Base-by-base conservation (phyloP, 2,888 invertebrate species). In the Prenolepis imparis region DNA sequence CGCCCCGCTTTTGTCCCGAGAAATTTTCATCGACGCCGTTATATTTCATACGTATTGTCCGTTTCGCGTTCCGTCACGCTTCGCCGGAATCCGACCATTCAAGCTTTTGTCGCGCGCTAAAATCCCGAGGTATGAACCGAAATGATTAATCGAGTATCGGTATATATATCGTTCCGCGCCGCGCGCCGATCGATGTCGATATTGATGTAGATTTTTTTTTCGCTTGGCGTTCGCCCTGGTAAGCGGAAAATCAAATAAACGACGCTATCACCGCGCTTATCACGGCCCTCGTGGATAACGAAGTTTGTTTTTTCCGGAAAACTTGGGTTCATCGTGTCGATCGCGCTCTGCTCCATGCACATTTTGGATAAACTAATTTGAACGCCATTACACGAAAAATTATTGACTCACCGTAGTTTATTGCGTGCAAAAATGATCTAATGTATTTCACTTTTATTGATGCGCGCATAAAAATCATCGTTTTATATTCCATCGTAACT, bases 141-240 rank as follows among this genome's bases (percentile, higher is more conserved):
- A 90, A 90, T 90, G 90, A 90, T 90, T 90, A 90, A 90, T 90
- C 85, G 90, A 91, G 91, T 90, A 90, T 90, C 85, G 89, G 88
- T 87, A 88, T 28, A 88, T 28, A 28, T 82, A 88, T 90, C 88
- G 85, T 75, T 67, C 21, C 77, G 55, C 28, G 28, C n/a, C 59
- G 68, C 84, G 32, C 68, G 70, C 57, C 86, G 83, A 90, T 89
- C 90, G 89, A 90, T 90, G 83, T 83, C 67, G 82, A 83, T 78
- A 70, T 86, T 84, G 89, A 84, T 88, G 90, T 88, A 89, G 88
- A 84, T 88, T 90, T 90, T 90, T 32, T 90, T 90, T 80, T 52
- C 48, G 52, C 52, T 52, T 52, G 52, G 72, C 78, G 70, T 85
- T 78, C 82, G 61, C 74, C 81, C 89, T 67, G 88, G 87, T 80